Conservation (phyloP, 2,797 vertebrate genomes). For the Pelochelys cantorii region DNA sequence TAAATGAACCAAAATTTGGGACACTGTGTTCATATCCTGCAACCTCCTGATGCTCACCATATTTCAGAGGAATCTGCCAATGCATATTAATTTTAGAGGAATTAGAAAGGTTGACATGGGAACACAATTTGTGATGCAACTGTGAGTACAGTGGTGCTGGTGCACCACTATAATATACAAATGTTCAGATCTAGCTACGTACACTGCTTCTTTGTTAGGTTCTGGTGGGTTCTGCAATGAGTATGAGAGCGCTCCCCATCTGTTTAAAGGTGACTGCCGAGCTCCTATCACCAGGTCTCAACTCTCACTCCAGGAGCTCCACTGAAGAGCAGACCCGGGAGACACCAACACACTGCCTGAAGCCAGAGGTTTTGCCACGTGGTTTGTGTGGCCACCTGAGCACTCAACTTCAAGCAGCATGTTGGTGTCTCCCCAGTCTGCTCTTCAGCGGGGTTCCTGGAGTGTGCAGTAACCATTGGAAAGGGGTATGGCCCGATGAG, state of each 20-base stretch:
- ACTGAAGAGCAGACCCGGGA: too few relatives aligned
- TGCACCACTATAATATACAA: accelerated
- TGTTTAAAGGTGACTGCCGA: accelerated
- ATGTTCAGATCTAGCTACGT: too few relatives aligned
- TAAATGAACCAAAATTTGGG: too few relatives aligned
- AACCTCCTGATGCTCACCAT: too few relatives aligned
- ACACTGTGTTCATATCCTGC: too few relatives aligned
- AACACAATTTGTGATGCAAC: too few relatives aligned
- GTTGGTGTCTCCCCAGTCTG: not conserved
- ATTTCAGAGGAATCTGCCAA: too few relatives aligned
- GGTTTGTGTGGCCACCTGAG: not conserved
- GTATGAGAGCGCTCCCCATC: not conserved
- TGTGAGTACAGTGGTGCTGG: not conserved
- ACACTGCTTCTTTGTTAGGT: not conserved
- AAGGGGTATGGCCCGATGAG: constrained; percentile 38
- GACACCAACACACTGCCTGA: too few relatives aligned
- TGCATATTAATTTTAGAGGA: too few relatives aligned
- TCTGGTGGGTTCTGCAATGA: not conserved
- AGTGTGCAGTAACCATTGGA: constrained; percentile 54
- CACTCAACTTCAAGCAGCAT: not conserved
- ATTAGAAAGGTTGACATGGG: too few relatives aligned
- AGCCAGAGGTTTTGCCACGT: too few relatives aligned
- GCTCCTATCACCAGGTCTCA: not conserved
- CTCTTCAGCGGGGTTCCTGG: constrained; percentile 51
- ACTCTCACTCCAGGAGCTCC: not conserved